Base-by-base conservation (phyloP, 1,140 invertebrate genomes). In the Phymorhynchus buccinoides region DNA sequence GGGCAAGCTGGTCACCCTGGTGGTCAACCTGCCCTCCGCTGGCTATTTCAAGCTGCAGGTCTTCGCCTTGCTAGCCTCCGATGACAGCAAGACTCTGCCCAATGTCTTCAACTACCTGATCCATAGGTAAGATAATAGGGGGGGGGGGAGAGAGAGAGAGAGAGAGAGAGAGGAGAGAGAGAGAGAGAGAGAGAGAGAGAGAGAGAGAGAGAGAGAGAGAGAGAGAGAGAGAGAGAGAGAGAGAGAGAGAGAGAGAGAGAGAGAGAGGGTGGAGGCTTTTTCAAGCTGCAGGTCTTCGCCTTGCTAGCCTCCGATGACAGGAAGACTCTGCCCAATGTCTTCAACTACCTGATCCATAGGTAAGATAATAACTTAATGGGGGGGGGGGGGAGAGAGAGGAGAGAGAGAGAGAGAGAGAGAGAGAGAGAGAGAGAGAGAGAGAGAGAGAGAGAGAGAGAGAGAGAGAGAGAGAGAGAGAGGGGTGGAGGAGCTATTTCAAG, bases 21-120 rank as follows among this genome's bases (percentile, higher is more conserved):
- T 90, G 35, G 85, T 91, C 48, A 86, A 87, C 35, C 86, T 93
- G 48, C 90, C 92, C 1, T 87, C 88, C 42, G 41, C 89, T 1
- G 93, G 93, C 0, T 91, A 88, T 79, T 92, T 91, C 88, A 93
- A 93, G 84, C 89, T 93, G n/a, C 92, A 93, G 88, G 88, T 93
- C 39, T 93, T 90, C 83, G 92, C 92, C 0, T 88, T 93, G 66
- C 90, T 89, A 0, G 87, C 87, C 39, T 56, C 87, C 32, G 92
- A 93, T 82, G 89, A 90, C 7, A 91, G 90, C 86, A 92, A 93
- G 84, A 88, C 89, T 3, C 89, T 93, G 18, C 92, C 92, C 6
- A 92, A 91, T 30, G 93, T 93, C 12, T 93, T 88, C 88, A 93
- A 93, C 87, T 93, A 93, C 80, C 86, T 93, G 41, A 89, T 93